Percentiles rank a stretch among this genome's conserved stretches.
Evolutionary conservation across 2,888 invertebrate species (phyloP).

Genomic region (Idaea aversata): DNA sequence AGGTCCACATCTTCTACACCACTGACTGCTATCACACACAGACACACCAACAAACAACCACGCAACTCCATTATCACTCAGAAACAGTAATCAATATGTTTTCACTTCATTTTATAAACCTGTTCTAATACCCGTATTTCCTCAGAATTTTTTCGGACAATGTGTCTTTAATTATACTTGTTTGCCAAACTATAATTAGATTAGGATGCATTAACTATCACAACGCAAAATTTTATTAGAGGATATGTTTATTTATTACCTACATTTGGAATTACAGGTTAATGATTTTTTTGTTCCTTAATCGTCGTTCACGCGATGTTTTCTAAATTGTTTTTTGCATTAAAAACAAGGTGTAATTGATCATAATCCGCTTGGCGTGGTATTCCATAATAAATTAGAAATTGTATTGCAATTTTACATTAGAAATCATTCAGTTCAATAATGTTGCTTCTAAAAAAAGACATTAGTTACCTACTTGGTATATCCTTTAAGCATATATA

Average conservation of each 20-base stretch:
- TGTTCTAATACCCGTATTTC: background rate
- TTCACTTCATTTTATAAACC: background rate
- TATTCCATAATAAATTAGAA: too few relatives aligned
- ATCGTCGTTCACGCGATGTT: background rate
- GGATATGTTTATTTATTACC: background rate
- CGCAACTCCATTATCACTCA: background rate
- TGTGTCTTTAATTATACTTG: background rate
- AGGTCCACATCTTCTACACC: background rate
- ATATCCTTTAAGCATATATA: too few relatives aligned
- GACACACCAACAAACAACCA: constrained; percentile 1
- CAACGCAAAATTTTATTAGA: background rate
- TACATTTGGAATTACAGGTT: too few relatives aligned
- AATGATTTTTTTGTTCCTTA: background rate
- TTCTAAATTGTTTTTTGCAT: background rate
- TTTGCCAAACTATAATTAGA: background rate
- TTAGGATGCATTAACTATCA: background rate
- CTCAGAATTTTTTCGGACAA: background rate
- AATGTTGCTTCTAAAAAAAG: too few relatives aligned
- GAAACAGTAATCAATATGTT: background rate
- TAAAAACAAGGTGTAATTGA: background rate
- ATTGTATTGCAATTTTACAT: too few relatives aligned
- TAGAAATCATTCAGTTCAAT: too few relatives aligned
- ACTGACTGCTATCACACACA: background rate
- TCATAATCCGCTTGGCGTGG: background rate
- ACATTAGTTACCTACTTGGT: too few relatives aligned